Base-by-base conservation (phyloP, 1,140 invertebrate species). In the Artemia franciscana region DNA sequence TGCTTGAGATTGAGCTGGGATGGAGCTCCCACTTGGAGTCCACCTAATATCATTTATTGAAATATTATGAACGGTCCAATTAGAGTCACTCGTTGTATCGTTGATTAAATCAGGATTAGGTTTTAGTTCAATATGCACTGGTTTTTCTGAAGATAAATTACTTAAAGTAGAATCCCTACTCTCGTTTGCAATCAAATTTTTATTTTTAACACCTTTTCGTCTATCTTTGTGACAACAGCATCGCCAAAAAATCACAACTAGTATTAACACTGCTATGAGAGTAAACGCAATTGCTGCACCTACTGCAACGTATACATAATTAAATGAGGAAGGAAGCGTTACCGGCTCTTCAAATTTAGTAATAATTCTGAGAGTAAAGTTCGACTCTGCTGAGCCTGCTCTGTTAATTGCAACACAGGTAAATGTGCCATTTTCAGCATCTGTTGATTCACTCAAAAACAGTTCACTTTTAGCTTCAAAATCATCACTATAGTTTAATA, bases 361-460 rank as follows among this genome's bases (percentile, higher is more conserved):
- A 24, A 85, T 76, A 21, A 86, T 79, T 62, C 79, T 75, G 25
- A 91, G 77, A 0, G 86, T 86, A 62, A 86, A 85, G 68, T 89
- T 89, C 2, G 83, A 80, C 62, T 80, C 78, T 0, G 80, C 76
- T 60, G 75, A 79, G 15, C 88, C 88, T 0, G 86, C 88, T 4
- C 82, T 79, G 68, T 91, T 91, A 67, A 86, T 84, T 0, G 86
- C 87, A 1, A 83, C 73, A 69, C 87, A 91, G 0, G 81, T 78
- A 68, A 86, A 90, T 3, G 82, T 85, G 3, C 87, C 87, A 66
- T 88, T 87, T 63, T 85, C 83, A 63, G 84, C 82, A 39, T 75
- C 76, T 24, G 80, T 82, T 23, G 83, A 78, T 69, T 85, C 84
- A 65, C 80, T 82, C 66, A 86, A 84, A 68, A 82, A 81, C 24